Base-by-base conservation (phyloP, 2,888 invertebrate genomes). In the Metalampra italica region DNA sequence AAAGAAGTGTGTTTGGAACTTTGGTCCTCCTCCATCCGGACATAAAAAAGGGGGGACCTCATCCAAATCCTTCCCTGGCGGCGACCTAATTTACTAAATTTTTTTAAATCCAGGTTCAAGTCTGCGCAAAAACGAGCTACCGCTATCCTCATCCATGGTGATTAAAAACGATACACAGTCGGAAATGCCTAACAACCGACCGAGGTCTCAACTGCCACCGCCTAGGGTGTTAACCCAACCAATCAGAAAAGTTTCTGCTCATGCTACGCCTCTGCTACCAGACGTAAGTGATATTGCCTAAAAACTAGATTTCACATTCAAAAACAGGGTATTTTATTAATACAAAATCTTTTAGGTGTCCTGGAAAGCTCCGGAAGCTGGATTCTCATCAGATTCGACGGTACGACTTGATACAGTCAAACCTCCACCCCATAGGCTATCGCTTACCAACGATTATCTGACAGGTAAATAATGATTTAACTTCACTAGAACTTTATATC, bases 91-190 rank as follows among this genome's bases (percentile, higher is more conserved):
- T 22, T 22, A 3, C 22, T 22, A 22, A 22, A 22, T 22, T 22
- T 22, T 3, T 5, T 3, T 3, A 22, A 22, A 22, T 22, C 4
- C 49, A 90, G 90, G 89, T 51, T 85, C 87, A 38, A 78, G 66
- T 56, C 73, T 91, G 30, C 79, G 91, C 48, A 92, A 92, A 68
- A 91, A 92, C 59, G 92, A 92, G 61, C 77, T 92, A 7, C 84
- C 92, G 7, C 81, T 92, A 39, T 90, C 91, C 38, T 90, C 92
- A 5, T 91, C 92, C 7, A 91, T 91, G 69, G 91, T 93, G 54
- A 94, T 94, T 62, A 93, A 94, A 71, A 94, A 94, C 71, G 94
- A 95, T 68, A 95, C 94, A 0, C 95, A 94, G 68, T 92, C 93
- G 29, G 94, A 93, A 64, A 79, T 91, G 37, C 92, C 92, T 7